These are phyloP conservation scores for Orchestia grillus DNA, from an alignment of 1,140 invertebrate species.

Conservation along the genomic window DNA sequence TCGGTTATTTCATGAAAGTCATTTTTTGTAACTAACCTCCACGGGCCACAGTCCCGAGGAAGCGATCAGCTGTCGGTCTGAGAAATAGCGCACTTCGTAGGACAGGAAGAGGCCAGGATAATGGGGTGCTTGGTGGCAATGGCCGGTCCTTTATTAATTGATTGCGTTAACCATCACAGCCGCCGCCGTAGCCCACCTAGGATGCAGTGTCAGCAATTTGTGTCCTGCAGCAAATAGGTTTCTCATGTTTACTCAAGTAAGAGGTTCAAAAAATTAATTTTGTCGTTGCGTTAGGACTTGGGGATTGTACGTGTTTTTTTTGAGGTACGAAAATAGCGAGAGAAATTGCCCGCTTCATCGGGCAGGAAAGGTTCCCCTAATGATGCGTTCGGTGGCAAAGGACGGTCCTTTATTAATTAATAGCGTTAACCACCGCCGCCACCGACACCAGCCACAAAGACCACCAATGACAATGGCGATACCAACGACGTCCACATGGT, in stretches of 20 bases:
- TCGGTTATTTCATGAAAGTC: not conserved
- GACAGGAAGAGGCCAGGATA: conserved; percentile 6
- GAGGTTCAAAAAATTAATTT: not conserved
- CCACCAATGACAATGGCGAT: not conserved
- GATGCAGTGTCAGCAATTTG: not conserved
- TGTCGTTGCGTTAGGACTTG: not conserved
- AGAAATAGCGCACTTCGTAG: not conserved
- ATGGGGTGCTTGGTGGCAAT: conserved; percentile 37
- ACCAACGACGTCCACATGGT: not conserved
- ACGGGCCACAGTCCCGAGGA: not conserved
- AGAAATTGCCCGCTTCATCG: conserved; percentile 9
- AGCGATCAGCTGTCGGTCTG: not conserved
- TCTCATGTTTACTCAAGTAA: not conserved
- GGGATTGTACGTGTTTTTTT: not conserved
- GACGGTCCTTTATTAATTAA: conserved; percentile 20
- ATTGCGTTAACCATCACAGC: conserved; percentile 32
- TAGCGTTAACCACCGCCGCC: not conserved
- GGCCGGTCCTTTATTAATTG: conserved; percentile 21
- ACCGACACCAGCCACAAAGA: not conserved
- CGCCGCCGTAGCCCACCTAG: not conserved
- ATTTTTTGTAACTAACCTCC: not conserved
- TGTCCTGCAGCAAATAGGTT: not conserved
- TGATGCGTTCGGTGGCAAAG: conserved; percentile 42
- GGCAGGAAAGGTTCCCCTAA: conserved; percentile 38
- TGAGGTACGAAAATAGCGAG: not conserved